Evolutionary conservation across 2,113 vertebrate genomes (phyloP), one percentile per base, ranked within the genome.

Genomic region (Saccopteryx bilineata): DNA sequence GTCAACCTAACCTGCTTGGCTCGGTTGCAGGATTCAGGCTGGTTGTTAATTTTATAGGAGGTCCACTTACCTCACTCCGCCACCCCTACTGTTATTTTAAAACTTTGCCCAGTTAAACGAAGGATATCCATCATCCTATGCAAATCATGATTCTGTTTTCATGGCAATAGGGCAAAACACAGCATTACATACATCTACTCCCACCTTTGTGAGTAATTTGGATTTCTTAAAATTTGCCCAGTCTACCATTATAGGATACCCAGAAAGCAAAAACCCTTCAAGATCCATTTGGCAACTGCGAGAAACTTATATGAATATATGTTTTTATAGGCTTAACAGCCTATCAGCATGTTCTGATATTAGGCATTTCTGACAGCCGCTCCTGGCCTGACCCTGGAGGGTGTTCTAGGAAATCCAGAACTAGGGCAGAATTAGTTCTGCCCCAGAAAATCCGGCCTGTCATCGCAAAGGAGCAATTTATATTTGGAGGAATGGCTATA

Each of bases 331-430:
- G 39, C 19, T 85, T 94, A 95, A 60, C 13, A 56, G 78, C 50
- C n/a, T 78, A 61, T 93, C 58, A 58, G 46, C 58, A 92, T 84
- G 81, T 83, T 33, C 75, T 95, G 95, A 96, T 82, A 56, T 58
- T 91, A 93, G 91, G 50, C 33, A 50, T 90, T 96, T 96, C 87
- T 96, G 96, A 97, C 96, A 96, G 75, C 52, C 5, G 5, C 69
- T 96, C 58, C 76, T 95, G 72, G 86, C 89, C 86, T 97, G 94
- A 96, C 93, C 95, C 94, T 15, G n/a, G 93, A 97, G 95, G 89
- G 58, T 95, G 26, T 97, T 96, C 96, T 76, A 96, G 94, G 93
- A 97, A 97, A 94, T 87, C 69, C 46, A 94, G 61, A 97, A 91
- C 39, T 65, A 96, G 95, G 95, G 23, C 86, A 91, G 66, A 91